phyloP scores from a whole-genome alignment of 2,113 vertebrate species.

The Mola mola region DNA sequence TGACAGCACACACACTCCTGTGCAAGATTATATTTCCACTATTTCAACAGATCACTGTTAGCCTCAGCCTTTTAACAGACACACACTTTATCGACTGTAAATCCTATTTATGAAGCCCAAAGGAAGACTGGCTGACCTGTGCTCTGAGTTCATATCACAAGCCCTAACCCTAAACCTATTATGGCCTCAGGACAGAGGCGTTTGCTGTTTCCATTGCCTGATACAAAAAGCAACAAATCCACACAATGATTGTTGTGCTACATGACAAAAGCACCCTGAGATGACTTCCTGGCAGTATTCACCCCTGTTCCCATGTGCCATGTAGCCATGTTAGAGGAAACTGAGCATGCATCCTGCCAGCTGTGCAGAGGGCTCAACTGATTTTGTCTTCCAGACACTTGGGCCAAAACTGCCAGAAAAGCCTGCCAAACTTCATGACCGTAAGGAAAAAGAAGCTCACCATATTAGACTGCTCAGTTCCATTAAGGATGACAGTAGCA shows the following conservation, averaged over 20 bases:
- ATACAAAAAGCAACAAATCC: neutral
- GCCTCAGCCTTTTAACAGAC: slow-evolving; percentile 6
- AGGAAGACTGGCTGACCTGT: neutral
- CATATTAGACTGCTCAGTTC: neutral
- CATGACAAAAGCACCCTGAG: neutral
- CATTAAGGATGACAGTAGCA: neutral
- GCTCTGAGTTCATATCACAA: neutral
- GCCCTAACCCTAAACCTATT: neutral
- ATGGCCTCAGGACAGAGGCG: too few species aligned
- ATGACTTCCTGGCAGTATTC: slow-evolving; percentile 12
- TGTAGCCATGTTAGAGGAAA: slow-evolving; percentile 29
- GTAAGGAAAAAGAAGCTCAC: neutral
- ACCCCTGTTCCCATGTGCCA: slow-evolving; percentile 19
- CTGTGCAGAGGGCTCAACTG: slow-evolving; percentile 52
- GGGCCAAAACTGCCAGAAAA: neutral
- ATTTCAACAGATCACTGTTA: too few species aligned
- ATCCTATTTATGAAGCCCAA: slow-evolving; percentile 19
- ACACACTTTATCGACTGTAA: slow-evolving; percentile 15
- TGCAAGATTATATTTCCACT: too few species aligned
- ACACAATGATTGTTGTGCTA: neutral
- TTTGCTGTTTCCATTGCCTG: neutral
- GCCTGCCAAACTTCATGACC: neutral
- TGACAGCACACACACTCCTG: too few species aligned
- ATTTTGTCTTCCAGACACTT: slow-evolving; percentile 21
- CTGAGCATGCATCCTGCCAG: slow-evolving; percentile 58